Conservation (phyloP, 2,888 invertebrate species). For the Nebria brevicollis region DNA sequence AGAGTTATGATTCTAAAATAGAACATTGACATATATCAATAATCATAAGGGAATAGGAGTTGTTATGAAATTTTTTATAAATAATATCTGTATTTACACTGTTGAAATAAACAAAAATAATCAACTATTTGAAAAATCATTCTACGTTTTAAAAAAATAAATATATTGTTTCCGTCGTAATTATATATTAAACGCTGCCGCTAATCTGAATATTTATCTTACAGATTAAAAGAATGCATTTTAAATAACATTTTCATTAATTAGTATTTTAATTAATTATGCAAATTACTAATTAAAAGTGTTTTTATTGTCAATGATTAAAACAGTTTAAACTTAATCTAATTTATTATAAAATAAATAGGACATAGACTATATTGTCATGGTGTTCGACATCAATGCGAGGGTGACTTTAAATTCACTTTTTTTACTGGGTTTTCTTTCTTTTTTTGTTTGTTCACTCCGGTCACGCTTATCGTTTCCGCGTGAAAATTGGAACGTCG, state of each 20-base stretch:
- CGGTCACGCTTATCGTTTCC: slow-evolving; percentile 30
- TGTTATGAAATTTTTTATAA: no score
- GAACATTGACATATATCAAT: no score
- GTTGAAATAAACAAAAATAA: no score
- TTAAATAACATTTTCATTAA: not conserved
- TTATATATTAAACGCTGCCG: no score
- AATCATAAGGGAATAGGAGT: no score
- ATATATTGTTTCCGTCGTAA: no score
- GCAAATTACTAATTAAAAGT: not conserved
- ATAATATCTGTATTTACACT: no score
- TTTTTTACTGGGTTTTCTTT: slow-evolving; percentile 10
- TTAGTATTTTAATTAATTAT: not conserved
- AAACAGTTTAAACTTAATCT: not conserved
- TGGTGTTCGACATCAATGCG: not conserved
- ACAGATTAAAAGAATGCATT: no score
- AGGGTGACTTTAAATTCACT: slow-evolving; percentile 5
- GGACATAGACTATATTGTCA: not conserved
- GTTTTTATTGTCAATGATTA: not conserved
- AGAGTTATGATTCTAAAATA: no score
- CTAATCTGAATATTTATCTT: no score
- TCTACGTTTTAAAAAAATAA: no score
- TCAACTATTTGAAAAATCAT: no score
- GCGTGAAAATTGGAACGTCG: slow-evolving; percentile 40
- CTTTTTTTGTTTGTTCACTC: not conserved
- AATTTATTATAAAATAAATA: slow-evolving; percentile 1